Percentiles rank a stretch among this genome's conserved stretches.
Conservation (phyloP, 2,888 invertebrate genomes). For the Agriopis aurantiaria region DNA sequence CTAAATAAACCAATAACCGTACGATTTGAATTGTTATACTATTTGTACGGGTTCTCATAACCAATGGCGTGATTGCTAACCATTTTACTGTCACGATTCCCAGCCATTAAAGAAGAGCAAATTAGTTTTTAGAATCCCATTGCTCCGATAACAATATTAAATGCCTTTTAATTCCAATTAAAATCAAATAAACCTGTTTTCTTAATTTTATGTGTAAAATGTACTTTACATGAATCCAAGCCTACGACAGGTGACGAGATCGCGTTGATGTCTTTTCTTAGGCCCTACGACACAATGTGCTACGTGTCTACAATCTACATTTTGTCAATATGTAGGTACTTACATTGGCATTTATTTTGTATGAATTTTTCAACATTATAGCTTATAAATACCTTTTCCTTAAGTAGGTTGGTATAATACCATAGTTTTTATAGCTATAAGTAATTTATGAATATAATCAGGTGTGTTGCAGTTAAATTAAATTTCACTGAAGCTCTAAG, state of each 20-base stretch:
- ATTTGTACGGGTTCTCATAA: no score
- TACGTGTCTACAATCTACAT: not conserved
- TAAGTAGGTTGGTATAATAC: no score
- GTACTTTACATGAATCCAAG: not conserved
- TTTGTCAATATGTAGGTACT: not conserved
- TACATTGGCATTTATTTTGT: no score
- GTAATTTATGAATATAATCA: no score
- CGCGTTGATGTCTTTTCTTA: constrained; percentile 79
- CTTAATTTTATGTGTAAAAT: not conserved
- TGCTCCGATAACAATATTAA: not conserved
- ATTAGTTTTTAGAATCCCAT: constrained; percentile 53
- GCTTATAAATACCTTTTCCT: no score
- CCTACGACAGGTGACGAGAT: not conserved
- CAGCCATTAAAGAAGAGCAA: constrained; percentile 57
- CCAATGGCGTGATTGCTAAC: not conserved
- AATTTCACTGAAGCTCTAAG: no score
- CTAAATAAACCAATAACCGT: no score
- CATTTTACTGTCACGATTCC: constrained; percentile 56
- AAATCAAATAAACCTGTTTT: not conserved
- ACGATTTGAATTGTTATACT: no score
- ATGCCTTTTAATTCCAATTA: not conserved
- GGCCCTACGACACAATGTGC: constrained; percentile 37
- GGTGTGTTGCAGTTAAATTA: no score
- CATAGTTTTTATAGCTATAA: no score
- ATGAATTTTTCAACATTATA: no score